Conservation (phyloP, 2,888 invertebrate genomes). For the Acheta domesticus region DNA sequence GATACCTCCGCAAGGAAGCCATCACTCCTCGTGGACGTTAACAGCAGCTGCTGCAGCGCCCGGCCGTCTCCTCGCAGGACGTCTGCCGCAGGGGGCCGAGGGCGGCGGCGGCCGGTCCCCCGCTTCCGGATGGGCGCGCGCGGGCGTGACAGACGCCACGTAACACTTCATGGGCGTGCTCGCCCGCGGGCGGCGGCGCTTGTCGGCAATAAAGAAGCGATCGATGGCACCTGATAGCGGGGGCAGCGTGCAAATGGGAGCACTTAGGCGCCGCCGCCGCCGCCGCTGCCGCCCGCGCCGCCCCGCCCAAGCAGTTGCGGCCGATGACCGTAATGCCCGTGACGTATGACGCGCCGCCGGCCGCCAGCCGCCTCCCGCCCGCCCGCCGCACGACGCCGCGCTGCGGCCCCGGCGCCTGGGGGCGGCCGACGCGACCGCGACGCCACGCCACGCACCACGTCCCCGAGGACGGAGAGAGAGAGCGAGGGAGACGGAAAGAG, state of each 20-base stretch:
- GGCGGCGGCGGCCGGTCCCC: neutral
- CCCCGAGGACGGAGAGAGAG: too few relatives aligned
- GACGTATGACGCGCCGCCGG: neutral
- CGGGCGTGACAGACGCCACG: neutral
- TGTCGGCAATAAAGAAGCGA: constrained; percentile 18
- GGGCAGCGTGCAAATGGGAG: constrained; percentile 7
- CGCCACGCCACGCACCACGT: too few relatives aligned
- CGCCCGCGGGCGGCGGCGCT: neutral
- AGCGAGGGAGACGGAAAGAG: too few relatives aligned
- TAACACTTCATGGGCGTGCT: neutral
- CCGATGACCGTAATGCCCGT: neutral
- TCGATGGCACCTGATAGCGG: constrained; percentile 5
- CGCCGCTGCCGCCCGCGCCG: too few relatives aligned
- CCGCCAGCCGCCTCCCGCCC: too few relatives aligned
- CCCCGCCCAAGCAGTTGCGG: neutral
- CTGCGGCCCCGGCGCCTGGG: too few relatives aligned
- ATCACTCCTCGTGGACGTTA: too few relatives aligned
- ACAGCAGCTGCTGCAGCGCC: neutral
- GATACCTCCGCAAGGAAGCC: too few relatives aligned
- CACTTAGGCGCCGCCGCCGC: neutral
- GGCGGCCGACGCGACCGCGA: too few relatives aligned
- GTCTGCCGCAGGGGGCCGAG: neutral
- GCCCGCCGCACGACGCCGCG: neutral
- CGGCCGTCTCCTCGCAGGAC: neutral
- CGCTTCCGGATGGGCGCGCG: neutral